Evolutionary conservation across 1,140 invertebrate species (phyloP).

Genomic region (Zaprionus kolodkinae): DNA sequence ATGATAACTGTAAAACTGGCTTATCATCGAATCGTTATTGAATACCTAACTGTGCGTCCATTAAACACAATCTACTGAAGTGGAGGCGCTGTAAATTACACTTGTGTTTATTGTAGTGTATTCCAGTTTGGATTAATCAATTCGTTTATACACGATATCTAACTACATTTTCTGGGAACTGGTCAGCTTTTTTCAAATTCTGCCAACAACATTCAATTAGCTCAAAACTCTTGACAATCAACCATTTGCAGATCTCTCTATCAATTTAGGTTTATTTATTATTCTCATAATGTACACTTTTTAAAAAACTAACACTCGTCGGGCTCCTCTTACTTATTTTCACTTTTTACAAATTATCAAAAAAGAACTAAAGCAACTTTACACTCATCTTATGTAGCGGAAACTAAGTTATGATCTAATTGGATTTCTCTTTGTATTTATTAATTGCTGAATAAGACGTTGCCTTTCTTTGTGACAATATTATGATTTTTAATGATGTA

Average conservation of each 20-base stretch:
- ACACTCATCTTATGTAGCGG: constrained; percentile 50
- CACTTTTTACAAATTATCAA: constrained; percentile 72
- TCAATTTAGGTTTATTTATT: constrained; percentile 18
- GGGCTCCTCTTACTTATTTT: constrained; percentile 36
- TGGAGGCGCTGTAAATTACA: neutral
- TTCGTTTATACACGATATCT: neutral
- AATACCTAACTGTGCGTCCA: constrained; percentile 21
- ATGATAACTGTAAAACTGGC: constrained; percentile 9
- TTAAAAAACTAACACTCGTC: constrained; percentile 65
- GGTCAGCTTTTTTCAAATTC: neutral
- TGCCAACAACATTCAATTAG: constrained; percentile 33
- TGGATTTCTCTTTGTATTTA: constrained; percentile 41
- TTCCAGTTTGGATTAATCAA: neutral
- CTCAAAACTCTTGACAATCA: constrained; percentile 36
- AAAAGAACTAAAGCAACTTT: constrained; percentile 72
- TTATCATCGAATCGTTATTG: constrained; percentile 13
- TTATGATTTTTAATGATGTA: constrained; percentile 10
- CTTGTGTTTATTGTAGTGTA: neutral
- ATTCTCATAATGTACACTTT: constrained; percentile 59
- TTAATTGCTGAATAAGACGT: neutral
- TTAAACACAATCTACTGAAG: constrained; percentile 2
- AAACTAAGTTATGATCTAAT: constrained; percentile 65
- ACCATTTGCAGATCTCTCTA: constrained; percentile 34
- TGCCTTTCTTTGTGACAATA: constrained; percentile 21
- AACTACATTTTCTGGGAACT: neutral